Evolutionary conservation across 1,140 invertebrate genomes (phyloP).

Genomic region (Drosophila dunni): DNA sequence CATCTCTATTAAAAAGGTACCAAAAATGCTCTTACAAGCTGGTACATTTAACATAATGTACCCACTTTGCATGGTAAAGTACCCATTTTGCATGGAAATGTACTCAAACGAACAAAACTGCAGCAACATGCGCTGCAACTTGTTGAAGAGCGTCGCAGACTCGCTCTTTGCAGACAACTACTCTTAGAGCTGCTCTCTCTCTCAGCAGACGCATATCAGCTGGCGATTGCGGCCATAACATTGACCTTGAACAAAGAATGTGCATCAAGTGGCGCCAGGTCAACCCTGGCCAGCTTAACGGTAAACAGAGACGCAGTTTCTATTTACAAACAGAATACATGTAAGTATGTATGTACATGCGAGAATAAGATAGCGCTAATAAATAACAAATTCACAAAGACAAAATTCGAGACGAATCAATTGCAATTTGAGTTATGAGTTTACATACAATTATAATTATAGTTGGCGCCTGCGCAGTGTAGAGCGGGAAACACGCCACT

Average conservation of each 20-base stretch:
- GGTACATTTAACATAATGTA: too few species aligned
- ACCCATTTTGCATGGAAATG: too few species aligned
- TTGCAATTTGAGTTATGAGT: slow-evolving; percentile 7
- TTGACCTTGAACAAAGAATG: slow-evolving; percentile 40
- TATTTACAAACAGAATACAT: not conserved
- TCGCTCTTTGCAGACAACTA: not conserved
- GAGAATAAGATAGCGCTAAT: not conserved
- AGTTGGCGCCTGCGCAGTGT: slow-evolving; percentile 30
- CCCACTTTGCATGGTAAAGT: too few species aligned
- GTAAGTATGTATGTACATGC: not conserved
- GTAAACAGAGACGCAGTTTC: slow-evolving; percentile 9
- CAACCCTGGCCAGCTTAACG: not conserved
- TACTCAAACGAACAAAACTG: not conserved
- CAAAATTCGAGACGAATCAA: not conserved
- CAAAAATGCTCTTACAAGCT: too few species aligned
- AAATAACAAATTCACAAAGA: slow-evolving; percentile 13
- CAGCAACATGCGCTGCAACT: not conserved
- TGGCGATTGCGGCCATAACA: slow-evolving; percentile 2
- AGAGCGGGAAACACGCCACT: slow-evolving; percentile 21
- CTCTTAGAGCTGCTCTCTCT: slow-evolving; percentile 1
- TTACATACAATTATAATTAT: too few species aligned
- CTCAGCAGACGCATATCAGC: slow-evolving; percentile 8
- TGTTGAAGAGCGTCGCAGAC: slow-evolving; percentile 8
- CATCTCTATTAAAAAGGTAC: too few species aligned
- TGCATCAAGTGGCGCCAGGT: slow-evolving; percentile 28